Conservation (phyloP, 2,888 invertebrate genomes). For the Drosophila acutilabella region DNA sequence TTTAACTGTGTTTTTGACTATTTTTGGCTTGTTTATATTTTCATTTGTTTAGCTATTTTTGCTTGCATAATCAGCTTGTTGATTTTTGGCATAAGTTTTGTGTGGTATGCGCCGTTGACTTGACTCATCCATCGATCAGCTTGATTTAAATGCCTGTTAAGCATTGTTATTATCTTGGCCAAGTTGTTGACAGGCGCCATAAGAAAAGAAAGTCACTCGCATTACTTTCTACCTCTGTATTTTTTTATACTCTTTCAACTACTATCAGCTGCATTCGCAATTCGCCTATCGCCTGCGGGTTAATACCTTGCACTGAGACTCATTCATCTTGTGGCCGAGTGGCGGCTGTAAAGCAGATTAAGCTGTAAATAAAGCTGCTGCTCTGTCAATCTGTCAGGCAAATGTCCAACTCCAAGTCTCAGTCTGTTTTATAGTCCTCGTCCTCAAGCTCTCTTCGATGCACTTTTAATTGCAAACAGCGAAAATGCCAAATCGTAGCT, state of each 20-base stretch:
- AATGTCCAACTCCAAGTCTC: constrained; percentile 4
- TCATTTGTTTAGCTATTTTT: constrained; percentile 46
- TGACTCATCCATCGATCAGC: constrained; percentile 27
- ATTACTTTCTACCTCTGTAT: constrained; percentile 63
- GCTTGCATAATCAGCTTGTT: constrained; percentile 74
- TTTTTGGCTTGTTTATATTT: constrained; percentile 11
- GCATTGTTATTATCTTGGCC: constrained; percentile 36
- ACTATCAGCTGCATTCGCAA: constrained; percentile 43
- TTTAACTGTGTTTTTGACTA: constrained; percentile 42
- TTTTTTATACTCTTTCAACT: constrained; percentile 15
- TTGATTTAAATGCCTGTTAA: constrained; percentile 40
- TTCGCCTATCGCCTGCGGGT: constrained; percentile 66
- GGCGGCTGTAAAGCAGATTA: constrained; percentile 68
- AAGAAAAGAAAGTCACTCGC: constrained; percentile 71
- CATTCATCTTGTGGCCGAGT: constrained; percentile 69
- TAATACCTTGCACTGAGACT: constrained; percentile 26
- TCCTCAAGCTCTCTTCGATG: constrained; percentile 22
- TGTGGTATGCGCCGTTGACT: constrained; percentile 14
- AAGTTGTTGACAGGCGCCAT: constrained; percentile 43
- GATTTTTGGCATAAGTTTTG: constrained; percentile 29
- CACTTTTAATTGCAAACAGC: constrained; percentile 71
- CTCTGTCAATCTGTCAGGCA: constrained; percentile 64
- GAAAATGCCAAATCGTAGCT: constrained; percentile 61
- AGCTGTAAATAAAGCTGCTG: constrained; percentile 73
- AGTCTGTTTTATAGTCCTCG: constrained; percentile 14